Conservation (phyloP, 2,113 vertebrate species). For the Heterocephalus glaber region DNA sequence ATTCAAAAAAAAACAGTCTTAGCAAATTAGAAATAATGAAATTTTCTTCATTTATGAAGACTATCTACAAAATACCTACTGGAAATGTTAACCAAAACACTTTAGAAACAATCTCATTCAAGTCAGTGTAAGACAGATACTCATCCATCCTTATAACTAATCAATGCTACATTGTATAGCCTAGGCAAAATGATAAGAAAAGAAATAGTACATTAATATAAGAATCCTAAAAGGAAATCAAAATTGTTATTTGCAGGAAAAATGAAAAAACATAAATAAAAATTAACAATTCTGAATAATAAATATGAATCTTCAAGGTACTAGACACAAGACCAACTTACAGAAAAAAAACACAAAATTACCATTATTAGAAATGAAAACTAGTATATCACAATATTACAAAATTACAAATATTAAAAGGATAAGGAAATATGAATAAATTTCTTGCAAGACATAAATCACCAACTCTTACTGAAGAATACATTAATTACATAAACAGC, state of each 20-base stretch:
- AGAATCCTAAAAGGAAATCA: background rate
- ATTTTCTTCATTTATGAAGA: background rate
- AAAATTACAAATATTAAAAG: constrained; percentile 14
- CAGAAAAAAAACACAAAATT: constrained; percentile 41
- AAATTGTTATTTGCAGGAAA: constrained; percentile 6
- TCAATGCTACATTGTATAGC: background rate
- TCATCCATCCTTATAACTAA: background rate
- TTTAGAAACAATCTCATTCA: constrained; percentile 1
- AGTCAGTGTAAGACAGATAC: background rate
- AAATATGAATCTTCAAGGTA: background rate
- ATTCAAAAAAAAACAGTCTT: constrained; percentile 3
- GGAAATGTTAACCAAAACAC: background rate
- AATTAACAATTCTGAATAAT: background rate
- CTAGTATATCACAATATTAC: background rate
- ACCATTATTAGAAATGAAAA: constrained; percentile 30
- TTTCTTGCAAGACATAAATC: constrained; percentile 12
- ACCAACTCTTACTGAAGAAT: background rate
- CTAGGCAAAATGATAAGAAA: background rate
- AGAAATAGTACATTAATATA: background rate
- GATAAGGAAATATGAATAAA: background rate
- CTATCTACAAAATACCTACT: background rate
- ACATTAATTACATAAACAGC: background rate
- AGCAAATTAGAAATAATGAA: constrained; percentile 29
- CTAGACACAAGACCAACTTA: background rate
- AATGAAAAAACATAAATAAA: constrained; percentile 15